These are phyloP conservation scores for Luperina testacea DNA, from an alignment of 2,888 invertebrate species.

Conservation along the genomic window DNA sequence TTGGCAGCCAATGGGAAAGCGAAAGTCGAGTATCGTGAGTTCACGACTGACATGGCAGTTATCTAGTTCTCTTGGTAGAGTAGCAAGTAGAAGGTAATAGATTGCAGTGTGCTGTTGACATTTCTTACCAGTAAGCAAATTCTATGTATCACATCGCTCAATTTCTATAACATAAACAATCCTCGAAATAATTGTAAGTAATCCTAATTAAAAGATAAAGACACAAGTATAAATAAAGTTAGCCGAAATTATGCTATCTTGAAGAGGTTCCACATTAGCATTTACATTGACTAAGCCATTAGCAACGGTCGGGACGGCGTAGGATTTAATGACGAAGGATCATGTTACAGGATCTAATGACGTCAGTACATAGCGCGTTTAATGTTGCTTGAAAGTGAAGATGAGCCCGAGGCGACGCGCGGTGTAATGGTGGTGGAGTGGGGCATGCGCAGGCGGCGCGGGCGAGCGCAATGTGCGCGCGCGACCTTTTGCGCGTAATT, in stretches of 20 bases:
- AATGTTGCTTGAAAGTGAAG: conserved; percentile 63
- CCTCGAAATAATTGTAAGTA: neutral
- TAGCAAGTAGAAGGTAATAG: neutral
- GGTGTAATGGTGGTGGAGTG: conserved; percentile 62
- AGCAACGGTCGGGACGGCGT: conserved; percentile 19
- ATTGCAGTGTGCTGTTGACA: neutral
- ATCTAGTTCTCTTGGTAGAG: neutral
- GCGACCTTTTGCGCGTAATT: conserved; percentile 89
- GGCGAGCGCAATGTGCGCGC: conserved; percentile 85
- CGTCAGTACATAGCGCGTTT: conserved; percentile 42
- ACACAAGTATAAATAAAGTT: neutral
- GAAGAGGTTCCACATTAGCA: conserved; percentile 7
- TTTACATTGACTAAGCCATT: conserved; percentile 31
- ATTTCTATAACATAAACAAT: neutral
- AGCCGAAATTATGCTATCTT: conserved; percentile 3
- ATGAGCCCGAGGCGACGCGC: conserved; percentile 58
- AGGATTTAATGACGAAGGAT: conserved; percentile 40
- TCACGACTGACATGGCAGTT: too few species aligned
- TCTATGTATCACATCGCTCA: neutral
- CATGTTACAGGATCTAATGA: conserved; percentile 55
- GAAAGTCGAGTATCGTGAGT: neutral
- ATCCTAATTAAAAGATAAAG: neutral
- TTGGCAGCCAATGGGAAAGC: neutral
- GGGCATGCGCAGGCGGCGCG: conserved; percentile 69
- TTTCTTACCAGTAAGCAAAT: neutral